These are phyloP conservation scores for Prinia subflava DNA, from an alignment of 2,113 vertebrate genomes.

Conservation along the genomic window DNA sequence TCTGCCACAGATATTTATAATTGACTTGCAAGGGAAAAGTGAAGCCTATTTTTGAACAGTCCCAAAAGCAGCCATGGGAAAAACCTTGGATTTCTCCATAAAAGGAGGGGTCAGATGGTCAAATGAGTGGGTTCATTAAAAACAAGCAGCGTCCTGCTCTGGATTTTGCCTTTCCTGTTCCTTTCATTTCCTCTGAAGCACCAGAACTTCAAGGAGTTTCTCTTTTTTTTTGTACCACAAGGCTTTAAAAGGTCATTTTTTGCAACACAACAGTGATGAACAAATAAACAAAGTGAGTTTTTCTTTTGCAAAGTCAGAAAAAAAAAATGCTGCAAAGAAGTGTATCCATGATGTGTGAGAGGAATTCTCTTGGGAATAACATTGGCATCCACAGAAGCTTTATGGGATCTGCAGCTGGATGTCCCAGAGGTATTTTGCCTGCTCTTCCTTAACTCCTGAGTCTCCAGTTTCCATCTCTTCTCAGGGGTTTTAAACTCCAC, in stretches of 20 bases:
- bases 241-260: not conserved
- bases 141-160: slow-evolving; percentile 18
- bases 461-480: not conserved
- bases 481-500: not conserved
- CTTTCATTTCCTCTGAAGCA: not conserved
- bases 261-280: not conserved
- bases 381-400: not conserved
- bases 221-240: not conserved
- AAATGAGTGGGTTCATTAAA: slow-evolving; percentile 36
- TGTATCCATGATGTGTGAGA: not conserved
- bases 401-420: not conserved
- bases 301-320: not conserved
- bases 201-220: not conserved
- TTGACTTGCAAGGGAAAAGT: not conserved
- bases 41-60: slow-evolving; percentile 9
- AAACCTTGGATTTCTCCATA: slow-evolving; percentile 36
- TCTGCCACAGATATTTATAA: slow-evolving; percentile 1
- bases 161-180: not conserved
- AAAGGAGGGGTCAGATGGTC: slow-evolving; percentile 40
- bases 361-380: not conserved
- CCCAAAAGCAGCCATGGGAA: slow-evolving; percentile 42
- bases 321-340: not conserved
- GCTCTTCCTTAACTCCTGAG: not conserved
- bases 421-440: not conserved
- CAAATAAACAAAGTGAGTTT: not conserved